Conservation (phyloP, 2,888 invertebrate species). For the Drosophila paranaensis region DNA sequence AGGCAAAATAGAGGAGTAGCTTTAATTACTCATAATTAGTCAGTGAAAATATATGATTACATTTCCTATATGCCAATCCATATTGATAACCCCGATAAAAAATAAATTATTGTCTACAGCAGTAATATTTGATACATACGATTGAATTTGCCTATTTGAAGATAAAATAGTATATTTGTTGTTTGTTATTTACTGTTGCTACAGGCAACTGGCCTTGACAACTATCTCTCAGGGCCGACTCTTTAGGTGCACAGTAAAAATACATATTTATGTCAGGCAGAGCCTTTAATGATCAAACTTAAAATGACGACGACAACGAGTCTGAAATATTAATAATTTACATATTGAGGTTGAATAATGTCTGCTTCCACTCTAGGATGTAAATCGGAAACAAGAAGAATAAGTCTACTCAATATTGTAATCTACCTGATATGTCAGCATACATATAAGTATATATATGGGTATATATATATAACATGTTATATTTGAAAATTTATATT, state of each 20-base stretch:
- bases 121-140: background rate
- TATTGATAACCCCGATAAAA: conserved; percentile 23
- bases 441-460: too few relatives aligned
- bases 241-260: background rate
- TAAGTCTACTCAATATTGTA: too few relatives aligned
- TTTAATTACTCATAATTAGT: background rate
- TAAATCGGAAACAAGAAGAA: too few relatives aligned
- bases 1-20: background rate
- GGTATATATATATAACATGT: too few relatives aligned
- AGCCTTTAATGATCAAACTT: too few relatives aligned
- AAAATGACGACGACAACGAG: too few relatives aligned
- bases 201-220: conserved; percentile 50
- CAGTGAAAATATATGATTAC: conserved; percentile 33
- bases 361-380: too few relatives aligned
- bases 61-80: conserved; percentile 80
- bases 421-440: too few relatives aligned
- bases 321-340: too few relatives aligned
- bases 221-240: conserved; percentile 30
- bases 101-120: background rate
- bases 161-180: conserved; percentile 16
- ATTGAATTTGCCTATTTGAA: conserved; percentile 39
- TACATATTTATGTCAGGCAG: too few relatives aligned
- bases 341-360: too few relatives aligned
- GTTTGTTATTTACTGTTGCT: conserved; percentile 34
- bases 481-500: too few relatives aligned